Percentiles rank a stretch among this genome's conserved stretches.
These are phyloP conservation scores for Archegozetes longisetosus DNA, from an alignment of 1,140 invertebrate genomes.

Conservation along the genomic window DNA sequence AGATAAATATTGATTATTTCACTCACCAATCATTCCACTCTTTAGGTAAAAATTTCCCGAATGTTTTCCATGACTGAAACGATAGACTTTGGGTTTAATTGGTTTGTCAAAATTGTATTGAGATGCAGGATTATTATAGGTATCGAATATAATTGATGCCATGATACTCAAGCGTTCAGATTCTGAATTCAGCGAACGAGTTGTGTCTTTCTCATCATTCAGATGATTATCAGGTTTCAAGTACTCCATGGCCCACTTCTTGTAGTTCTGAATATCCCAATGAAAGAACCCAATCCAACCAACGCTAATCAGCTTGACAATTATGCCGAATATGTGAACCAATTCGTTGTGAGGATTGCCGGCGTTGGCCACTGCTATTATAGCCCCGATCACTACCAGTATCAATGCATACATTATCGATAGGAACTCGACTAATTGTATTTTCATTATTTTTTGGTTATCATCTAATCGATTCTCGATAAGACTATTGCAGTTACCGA, in stretches of 20 bases:
- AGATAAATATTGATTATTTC: no score
- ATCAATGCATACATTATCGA: constrained; percentile 10
- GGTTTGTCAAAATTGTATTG: constrained; percentile 10
- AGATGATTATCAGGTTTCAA: constrained; percentile 24
- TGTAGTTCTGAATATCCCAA: constrained; percentile 21
- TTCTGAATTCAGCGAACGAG: constrained; percentile 11
- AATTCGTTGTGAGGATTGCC: neutral
- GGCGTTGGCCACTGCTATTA: neutral
- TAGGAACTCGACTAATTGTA: neutral
- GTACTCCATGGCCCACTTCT: constrained; percentile 16
- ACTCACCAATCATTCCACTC: constrained; percentile 50
- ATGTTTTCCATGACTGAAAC: constrained; percentile 35
- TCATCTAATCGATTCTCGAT: no score
- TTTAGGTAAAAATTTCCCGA: constrained; percentile 54
- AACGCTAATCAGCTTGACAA: constrained; percentile 17
- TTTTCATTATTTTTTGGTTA: no score
- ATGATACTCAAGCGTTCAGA: constrained; percentile 9
- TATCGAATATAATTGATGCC: constrained; percentile 7
- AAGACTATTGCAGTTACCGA: no score
- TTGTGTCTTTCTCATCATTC: neutral
- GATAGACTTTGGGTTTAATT: constrained; percentile 22
- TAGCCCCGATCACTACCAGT: neutral
- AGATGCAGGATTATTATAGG: neutral
- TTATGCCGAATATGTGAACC: neutral
- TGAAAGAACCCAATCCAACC: constrained; percentile 22